phyloP scores from a whole-genome alignment of 1,140 invertebrate genomes.

The Diachasma alloeum region DNA sequence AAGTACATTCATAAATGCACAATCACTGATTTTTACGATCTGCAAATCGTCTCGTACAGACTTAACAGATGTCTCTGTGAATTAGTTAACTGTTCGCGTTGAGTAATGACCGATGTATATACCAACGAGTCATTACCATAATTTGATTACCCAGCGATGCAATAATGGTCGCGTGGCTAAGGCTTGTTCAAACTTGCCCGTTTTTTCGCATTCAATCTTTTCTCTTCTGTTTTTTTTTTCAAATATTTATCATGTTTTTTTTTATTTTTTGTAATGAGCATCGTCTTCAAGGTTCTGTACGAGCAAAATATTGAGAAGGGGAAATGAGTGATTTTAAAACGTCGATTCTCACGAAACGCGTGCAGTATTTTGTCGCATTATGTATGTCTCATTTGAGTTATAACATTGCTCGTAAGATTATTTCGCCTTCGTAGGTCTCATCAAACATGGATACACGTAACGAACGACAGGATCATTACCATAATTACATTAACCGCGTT shows the following conservation, averaged over 20 bases:
- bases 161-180: conserved; percentile 39
- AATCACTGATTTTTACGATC: neutral
- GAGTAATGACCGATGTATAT: conserved; percentile 20
- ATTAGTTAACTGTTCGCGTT: conserved; percentile 3
- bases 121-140: conserved; percentile 34
- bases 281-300: conserved; percentile 15
- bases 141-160: conserved; percentile 37
- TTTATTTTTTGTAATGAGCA: neutral
- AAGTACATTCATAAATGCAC: neutral
- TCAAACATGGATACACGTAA: conserved; percentile 26
- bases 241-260: neutral
- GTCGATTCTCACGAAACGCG: conserved; percentile 39
- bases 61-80: neutral
- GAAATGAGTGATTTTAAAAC: conserved; percentile 31
- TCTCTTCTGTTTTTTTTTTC: neutral
- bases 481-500: conserved; percentile 39
- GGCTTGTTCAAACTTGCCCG: conserved; percentile 33
- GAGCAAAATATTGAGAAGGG: neutral
- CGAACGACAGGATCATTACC: conserved; percentile 37
- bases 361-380: conserved; percentile 1
- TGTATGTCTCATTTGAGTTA: conserved; percentile 12
- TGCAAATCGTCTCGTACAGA: neutral
- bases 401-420: neutral
- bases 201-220: conserved; percentile 25
- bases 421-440: conserved; percentile 5